phyloP scores from a whole-genome alignment of 2,888 invertebrate genomes.

The Therioaphis trifolii region DNA sequence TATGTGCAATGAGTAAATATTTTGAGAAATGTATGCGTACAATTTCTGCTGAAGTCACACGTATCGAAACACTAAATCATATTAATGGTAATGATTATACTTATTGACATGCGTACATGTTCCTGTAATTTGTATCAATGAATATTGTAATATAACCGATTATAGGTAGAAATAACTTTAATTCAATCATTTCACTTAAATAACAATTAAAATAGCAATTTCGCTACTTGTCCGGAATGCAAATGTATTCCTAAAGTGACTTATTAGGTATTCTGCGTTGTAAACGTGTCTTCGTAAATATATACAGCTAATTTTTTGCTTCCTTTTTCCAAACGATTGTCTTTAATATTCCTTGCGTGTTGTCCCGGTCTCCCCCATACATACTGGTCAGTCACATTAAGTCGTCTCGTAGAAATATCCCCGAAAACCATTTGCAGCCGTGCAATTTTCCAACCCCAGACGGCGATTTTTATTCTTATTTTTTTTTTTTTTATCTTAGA shows the following conservation, averaged over 20 bases:
- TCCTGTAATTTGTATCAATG: too few species aligned
- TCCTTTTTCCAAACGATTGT: conserved; percentile 16
- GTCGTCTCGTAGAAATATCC: conserved; percentile 48
- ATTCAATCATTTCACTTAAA: not conserved
- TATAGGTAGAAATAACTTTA: too few species aligned
- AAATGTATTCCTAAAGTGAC: not conserved
- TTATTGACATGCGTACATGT: too few species aligned
- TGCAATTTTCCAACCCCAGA: conserved; percentile 35
- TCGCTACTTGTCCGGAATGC: not conserved
- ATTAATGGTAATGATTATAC: too few species aligned
- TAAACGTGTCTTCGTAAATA: not conserved
- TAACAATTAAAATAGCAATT: not conserved
- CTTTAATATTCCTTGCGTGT: conserved; percentile 52
- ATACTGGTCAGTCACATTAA: conserved; percentile 53
- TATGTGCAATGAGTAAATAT: too few species aligned
- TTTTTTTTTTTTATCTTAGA: conserved; percentile 14
- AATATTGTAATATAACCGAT: too few species aligned
- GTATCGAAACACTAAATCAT: too few species aligned
- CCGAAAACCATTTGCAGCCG: conserved; percentile 43
- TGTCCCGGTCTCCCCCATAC: conserved; percentile 17
- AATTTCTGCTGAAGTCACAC: too few species aligned
- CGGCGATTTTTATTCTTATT: conserved; percentile 41
- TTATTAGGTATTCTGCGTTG: conserved; percentile 37
- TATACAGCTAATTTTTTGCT: not conserved
- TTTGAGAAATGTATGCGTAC: too few species aligned